Conservation (phyloP, 2,888 invertebrate genomes). For the Colletes collaris region DNA sequence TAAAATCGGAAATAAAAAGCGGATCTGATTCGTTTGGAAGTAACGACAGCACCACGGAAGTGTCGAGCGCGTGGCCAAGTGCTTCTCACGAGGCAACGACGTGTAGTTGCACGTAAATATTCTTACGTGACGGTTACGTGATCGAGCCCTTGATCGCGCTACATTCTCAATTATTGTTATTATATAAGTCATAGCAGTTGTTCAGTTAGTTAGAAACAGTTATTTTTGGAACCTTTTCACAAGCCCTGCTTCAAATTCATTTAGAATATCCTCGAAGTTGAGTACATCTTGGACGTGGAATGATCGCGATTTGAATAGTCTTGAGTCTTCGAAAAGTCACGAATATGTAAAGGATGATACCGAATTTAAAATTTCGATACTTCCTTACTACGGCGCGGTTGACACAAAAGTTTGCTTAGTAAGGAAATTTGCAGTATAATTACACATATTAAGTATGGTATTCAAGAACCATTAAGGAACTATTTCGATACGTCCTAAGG, state of each 20-base stretch:
- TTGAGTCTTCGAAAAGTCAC: not conserved
- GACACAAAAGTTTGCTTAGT: constrained; percentile 58
- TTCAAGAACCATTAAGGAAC: not conserved
- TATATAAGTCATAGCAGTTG: no score
- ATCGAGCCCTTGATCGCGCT: no score
- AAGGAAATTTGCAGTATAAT: constrained; percentile 14
- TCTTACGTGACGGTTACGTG: not conserved
- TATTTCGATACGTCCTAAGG: constrained; percentile 19
- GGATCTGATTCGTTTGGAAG: not conserved
- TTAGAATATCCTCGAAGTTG: constrained; percentile 2
- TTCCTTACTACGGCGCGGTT: constrained; percentile 70
- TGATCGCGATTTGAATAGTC: not conserved
- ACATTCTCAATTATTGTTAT: no score
- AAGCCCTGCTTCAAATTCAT: no score
- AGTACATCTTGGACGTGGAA: not conserved
- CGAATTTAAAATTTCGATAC: constrained; percentile 64
- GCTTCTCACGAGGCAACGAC: not conserved
- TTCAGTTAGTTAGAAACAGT: no score
- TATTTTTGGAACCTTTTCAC: no score
- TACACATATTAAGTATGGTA: not conserved
- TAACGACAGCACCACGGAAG: not conserved
- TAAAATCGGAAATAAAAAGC: not conserved
- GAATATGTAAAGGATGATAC: constrained; percentile 3
- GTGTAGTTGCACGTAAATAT: constrained; percentile 22
- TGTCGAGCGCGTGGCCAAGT: not conserved